A percentile compares a stretch with the other conserved stretches of the same genome.
phyloP scores from a whole-genome alignment of 2,113 vertebrate genomes.

The Microtus montanus region DNA sequence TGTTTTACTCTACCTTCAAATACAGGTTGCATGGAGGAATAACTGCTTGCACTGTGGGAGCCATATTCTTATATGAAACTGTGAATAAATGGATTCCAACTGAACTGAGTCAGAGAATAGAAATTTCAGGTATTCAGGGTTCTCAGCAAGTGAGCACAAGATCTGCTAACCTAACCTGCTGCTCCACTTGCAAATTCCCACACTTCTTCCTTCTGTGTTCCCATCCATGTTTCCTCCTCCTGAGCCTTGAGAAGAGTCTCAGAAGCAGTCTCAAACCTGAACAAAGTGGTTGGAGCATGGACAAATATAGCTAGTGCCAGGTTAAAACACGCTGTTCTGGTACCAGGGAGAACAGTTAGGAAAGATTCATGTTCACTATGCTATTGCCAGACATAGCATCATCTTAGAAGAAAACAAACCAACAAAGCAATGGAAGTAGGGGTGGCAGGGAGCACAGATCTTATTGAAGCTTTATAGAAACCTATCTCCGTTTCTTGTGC shows the following conservation, averaged over 20 bases:
- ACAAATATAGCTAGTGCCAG: neutral
- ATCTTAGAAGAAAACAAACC: conserved; percentile 12
- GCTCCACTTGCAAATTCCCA: neutral
- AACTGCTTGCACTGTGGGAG: conserved; percentile 58
- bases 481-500: conserved; percentile 70
- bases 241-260: neutral
- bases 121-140: conserved; percentile 36
- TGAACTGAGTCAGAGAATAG: neutral
- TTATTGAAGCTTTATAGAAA: conserved; percentile 54
- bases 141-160: conserved; percentile 50
- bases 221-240: neutral
- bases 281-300: neutral
- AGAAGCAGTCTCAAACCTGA: neutral
- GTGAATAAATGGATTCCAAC: conserved; percentile 65
- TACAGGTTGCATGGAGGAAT: conserved; percentile 44
- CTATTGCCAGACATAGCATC: neutral
- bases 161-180: neutral
- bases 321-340: neutral
- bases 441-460: neutral
- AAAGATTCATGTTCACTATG: neutral
- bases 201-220: neutral
- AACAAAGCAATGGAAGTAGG: neutral
- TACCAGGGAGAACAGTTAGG: neutral
- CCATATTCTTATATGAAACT: conserved; percentile 79
- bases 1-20: neutral